A percentile compares a stretch with the other conserved stretches of the same genome.
phyloP scores from a whole-genome alignment of 2,888 invertebrate species.

The Polyploca ridens region DNA sequence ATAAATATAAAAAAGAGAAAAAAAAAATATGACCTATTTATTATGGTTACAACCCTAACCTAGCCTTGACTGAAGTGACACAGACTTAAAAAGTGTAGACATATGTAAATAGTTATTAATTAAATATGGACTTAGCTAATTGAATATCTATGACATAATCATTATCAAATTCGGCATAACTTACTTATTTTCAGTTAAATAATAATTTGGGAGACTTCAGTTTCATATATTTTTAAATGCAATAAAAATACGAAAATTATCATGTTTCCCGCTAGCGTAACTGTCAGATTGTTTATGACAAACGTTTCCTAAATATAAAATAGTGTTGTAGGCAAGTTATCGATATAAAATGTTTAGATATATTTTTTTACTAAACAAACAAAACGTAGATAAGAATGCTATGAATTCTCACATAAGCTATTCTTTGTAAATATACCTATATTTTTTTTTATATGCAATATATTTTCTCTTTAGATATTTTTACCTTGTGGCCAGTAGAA shows the following conservation, averaged over 20 bases:
- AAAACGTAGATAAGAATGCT: too few relatives aligned
- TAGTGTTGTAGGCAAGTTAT: slow-evolving; percentile 8
- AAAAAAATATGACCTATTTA: neutral
- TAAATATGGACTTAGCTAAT: too few relatives aligned
- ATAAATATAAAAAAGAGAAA: too few relatives aligned
- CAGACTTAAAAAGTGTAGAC: neutral
- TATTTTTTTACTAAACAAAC: neutral
- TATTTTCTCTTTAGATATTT: neutral
- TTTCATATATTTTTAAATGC: neutral
- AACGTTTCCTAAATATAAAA: slow-evolving; percentile 4
- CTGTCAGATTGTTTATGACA: slow-evolving; percentile 16
- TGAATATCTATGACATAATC: too few relatives aligned
- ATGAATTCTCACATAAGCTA: neutral
- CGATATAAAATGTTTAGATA: slow-evolving; percentile 1
- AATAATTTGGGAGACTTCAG: neutral
- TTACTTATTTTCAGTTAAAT: neutral
- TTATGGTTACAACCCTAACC: neutral
- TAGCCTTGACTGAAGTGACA: neutral
- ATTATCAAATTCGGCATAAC: too few relatives aligned
- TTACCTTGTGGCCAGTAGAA: neutral
- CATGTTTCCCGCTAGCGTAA: slow-evolving; percentile 19
- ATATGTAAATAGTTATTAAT: too few relatives aligned
- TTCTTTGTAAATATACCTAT: neutral
- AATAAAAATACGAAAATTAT: slow-evolving; percentile 15
- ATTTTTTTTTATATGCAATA: neutral